These are phyloP conservation scores for Hylomyscus alleni DNA, from an alignment of 2,797 vertebrate genomes.

Conservation along the genomic window DNA sequence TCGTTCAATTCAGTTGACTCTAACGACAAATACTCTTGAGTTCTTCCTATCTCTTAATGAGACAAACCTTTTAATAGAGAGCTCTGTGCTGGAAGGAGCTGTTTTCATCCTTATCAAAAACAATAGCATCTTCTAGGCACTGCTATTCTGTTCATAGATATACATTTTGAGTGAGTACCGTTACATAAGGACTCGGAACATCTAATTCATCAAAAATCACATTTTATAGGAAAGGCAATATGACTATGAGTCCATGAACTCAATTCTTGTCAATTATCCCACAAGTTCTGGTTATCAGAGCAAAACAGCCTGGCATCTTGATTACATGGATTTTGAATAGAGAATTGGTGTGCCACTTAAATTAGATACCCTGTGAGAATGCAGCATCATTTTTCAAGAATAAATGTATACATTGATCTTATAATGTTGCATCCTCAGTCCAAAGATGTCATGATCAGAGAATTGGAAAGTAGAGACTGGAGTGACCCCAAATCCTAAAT, in stretches of 20 bases:
- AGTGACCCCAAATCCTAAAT: neutral
- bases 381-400: neutral
- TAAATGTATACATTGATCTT: neutral
- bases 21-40: neutral
- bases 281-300: neutral
- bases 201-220: neutral
- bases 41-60: neutral
- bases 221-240: neutral
- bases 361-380: neutral
- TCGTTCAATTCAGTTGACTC: neutral
- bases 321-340: neutral
- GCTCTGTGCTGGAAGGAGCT: neutral
- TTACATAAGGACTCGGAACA: neutral
- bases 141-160: neutral
- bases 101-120: neutral
- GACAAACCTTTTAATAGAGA: neutral
- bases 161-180: neutral
- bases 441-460: neutral
- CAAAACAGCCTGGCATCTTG: neutral
- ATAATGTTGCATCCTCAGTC: neutral
- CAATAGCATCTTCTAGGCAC: neutral
- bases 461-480: neutral
- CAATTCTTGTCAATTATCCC: neutral
- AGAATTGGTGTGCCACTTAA: neutral
- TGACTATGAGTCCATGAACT: neutral